These are phyloP conservation scores for Dreissena rostriformis DNA, from an alignment of 1,140 invertebrate species.

Conservation along the genomic window DNA sequence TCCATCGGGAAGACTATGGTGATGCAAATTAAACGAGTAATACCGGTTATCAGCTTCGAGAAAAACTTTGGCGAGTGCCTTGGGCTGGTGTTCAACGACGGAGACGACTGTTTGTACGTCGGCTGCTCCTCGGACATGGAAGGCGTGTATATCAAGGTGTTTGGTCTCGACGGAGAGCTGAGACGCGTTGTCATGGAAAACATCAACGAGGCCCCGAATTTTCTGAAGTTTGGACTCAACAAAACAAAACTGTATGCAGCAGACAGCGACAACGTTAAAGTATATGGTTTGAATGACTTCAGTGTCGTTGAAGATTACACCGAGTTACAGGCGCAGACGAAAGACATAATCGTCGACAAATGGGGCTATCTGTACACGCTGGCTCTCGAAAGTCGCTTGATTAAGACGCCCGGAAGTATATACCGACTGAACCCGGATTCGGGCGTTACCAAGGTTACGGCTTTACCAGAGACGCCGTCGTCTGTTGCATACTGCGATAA, in stretches of 20 bases:
- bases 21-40: conserved; percentile 38
- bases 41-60: conserved; percentile 49
- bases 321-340: conserved; percentile 35
- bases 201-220: conserved; percentile 37
- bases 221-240: conserved; percentile 34
- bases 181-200: conserved; percentile 3
- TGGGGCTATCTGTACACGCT: conserved; percentile 48
- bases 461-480: conserved; percentile 3
- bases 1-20: conserved; percentile 31
- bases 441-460: conserved; percentile 36
- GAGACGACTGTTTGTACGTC: conserved; percentile 32
- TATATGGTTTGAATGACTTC: conserved; percentile 44
- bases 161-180: conserved; percentile 23
- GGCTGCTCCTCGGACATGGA: conserved; percentile 49
- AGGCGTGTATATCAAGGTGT: conserved; percentile 44
- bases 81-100: conserved; percentile 36
- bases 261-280: conserved; percentile 41
- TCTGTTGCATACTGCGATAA: conserved; percentile 36
- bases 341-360: conserved; percentile 45
- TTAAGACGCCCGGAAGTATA: conserved; percentile 40
- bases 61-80: conserved; percentile 46
- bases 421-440: conserved; percentile 25
- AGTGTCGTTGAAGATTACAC: conserved; percentile 32
- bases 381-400: conserved; percentile 27
- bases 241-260: conserved; percentile 39